These are phyloP conservation scores for Semnornis frantzii DNA, from an alignment of 2,113 vertebrate genomes.

Conservation along the genomic window DNA sequence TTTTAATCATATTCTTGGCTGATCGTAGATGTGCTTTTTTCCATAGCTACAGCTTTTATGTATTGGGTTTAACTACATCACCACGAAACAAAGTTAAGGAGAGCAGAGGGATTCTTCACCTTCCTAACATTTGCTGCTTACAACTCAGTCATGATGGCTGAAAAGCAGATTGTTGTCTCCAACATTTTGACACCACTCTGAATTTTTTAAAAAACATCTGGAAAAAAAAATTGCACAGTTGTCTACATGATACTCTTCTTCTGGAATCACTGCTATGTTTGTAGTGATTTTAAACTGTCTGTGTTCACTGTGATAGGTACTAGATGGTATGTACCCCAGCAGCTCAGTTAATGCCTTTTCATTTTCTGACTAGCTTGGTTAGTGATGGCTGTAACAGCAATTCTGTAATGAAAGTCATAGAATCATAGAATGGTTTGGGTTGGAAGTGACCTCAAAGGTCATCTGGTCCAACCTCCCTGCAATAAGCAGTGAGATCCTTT, in stretches of 20 bases:
- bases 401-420: background rate
- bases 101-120: background rate
- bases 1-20: background rate
- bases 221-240: background rate
- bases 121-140: background rate
- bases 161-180: background rate
- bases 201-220: background rate
- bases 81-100: background rate
- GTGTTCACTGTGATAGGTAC: background rate
- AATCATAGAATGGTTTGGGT: no score
- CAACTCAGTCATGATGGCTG: background rate
- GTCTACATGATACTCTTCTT: background rate
- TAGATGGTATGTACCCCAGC: background rate
- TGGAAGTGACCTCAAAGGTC: no score
- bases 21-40: background rate
- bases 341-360: background rate
- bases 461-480: no score
- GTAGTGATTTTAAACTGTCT: background rate
- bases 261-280: background rate
- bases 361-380: background rate
- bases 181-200: background rate
- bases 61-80: background rate
- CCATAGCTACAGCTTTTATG: background rate
- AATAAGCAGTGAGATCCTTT: no score
- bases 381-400: background rate